phyloP scores from a whole-genome alignment of 2,888 invertebrate genomes.

The Sylvicola fuscatus region DNA sequence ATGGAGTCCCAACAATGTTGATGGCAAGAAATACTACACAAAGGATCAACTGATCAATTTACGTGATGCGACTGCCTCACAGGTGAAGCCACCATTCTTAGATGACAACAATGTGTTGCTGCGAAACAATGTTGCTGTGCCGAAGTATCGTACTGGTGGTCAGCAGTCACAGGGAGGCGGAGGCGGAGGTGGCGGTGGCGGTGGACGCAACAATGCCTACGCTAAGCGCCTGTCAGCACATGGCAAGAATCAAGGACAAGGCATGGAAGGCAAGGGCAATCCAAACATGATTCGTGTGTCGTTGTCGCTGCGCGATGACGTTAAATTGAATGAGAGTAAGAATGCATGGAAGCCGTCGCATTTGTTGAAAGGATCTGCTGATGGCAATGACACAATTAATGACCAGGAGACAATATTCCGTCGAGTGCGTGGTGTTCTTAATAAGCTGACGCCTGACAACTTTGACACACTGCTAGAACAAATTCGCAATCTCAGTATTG shows the following conservation, averaged over 20 bases:
- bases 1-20: slow-evolving; percentile 68
- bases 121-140: not conserved
- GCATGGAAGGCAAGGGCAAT: not conserved
- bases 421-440: slow-evolving; percentile 70
- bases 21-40: slow-evolving; percentile 66
- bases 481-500: slow-evolving; percentile 58
- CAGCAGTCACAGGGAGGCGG: slow-evolving; percentile 5
- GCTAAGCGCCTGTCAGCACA: not conserved
- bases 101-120: slow-evolving; percentile 10
- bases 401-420: slow-evolving; percentile 39
- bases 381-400: slow-evolving; percentile 18
- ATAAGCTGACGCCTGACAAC: slow-evolving; percentile 89
- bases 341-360: slow-evolving; percentile 80
- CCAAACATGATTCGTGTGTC: slow-evolving; percentile 46
- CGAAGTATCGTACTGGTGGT: slow-evolving; percentile 10
- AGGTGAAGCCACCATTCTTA: slow-evolving; percentile 37
- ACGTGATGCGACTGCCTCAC: slow-evolving; percentile 50
- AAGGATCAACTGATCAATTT: slow-evolving; percentile 58
- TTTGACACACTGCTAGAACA: slow-evolving; percentile 64
- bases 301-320: slow-evolving; percentile 47
- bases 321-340: slow-evolving; percentile 64
- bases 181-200: not conserved
- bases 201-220: not conserved
- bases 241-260: no score
- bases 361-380: slow-evolving; percentile 14